Percentiles rank a stretch among this genome's conserved stretches.
Conservation (phyloP, 2,888 invertebrate species). For the Dolichopus griseipennis region DNA sequence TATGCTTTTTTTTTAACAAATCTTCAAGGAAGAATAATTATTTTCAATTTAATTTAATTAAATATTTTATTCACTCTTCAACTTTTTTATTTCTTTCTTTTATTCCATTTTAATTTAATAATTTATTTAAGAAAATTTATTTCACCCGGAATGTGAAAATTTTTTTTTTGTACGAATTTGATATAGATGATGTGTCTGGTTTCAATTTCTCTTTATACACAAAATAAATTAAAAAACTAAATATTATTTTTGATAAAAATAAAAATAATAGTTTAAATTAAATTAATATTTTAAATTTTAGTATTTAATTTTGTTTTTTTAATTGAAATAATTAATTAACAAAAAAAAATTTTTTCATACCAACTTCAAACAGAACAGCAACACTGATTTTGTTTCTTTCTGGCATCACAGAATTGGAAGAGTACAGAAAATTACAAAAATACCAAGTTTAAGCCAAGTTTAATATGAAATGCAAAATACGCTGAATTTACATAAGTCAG, state of each 20-base stretch:
- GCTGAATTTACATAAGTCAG: background rate
- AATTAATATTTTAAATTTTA: background rate
- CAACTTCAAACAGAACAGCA: slow-evolving; percentile 6
- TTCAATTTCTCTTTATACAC: background rate
- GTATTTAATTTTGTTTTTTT: background rate
- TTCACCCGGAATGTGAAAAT: slow-evolving; percentile 1
- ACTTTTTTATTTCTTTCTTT: background rate
- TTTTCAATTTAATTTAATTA: background rate
- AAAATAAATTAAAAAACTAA: background rate
- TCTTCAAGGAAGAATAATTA: background rate
- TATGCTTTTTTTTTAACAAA: background rate
- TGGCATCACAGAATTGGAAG: background rate
- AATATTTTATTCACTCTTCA: background rate
- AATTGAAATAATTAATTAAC: background rate
- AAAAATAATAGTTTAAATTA: background rate
- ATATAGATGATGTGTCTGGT: background rate
- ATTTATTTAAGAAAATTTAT: background rate
- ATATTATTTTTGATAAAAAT: background rate
- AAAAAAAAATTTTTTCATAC: background rate
- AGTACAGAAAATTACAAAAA: background rate
- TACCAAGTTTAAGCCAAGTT: background rate
- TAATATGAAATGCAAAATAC: background rate
- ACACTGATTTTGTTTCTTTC: background rate
- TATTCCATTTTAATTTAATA: background rate
- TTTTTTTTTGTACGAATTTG: background rate